Conservation (phyloP, 1,140 invertebrate genomes). For the Zaprionus lachaisei region DNA sequence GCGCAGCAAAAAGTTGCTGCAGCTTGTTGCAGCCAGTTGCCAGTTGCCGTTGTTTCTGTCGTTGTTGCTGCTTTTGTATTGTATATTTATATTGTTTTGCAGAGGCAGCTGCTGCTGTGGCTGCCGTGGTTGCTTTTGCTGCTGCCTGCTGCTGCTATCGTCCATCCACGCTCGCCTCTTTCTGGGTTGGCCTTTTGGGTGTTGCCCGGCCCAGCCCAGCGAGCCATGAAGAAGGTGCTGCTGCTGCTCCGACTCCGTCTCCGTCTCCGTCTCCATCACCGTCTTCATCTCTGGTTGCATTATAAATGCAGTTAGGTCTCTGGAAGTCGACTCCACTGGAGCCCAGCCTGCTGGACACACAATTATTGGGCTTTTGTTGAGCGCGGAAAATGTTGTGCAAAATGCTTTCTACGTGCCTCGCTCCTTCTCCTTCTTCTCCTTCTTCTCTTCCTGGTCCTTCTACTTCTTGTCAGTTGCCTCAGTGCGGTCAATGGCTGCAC, state of each 20-base stretch:
- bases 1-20: conserved; percentile 34
- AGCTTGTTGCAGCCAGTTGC: conserved; percentile 2
- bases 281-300: conserved; percentile 44
- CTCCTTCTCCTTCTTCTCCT: conserved; percentile 42
- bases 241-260: conserved; percentile 31
- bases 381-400: conserved; percentile 80
- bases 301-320: conserved; percentile 77
- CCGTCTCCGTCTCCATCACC: conserved; percentile 9
- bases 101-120: conserved; percentile 42
- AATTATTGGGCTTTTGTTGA: conserved; percentile 69
- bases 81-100: conserved; percentile 53
- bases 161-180: conserved; percentile 39
- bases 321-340: conserved; percentile 20
- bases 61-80: conserved; percentile 28
- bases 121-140: conserved; percentile 38
- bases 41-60: not conserved
- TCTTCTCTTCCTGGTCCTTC: not conserved
- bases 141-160: conserved; percentile 63
- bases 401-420: conserved; percentile 73
- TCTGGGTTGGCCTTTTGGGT: conserved; percentile 71
- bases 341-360: conserved; percentile 53
- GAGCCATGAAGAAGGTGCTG: conserved; percentile 79
- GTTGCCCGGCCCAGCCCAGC: conserved; percentile 72
- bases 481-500: conserved; percentile 56
- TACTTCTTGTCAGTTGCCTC: not conserved